Conservation (phyloP, 2,113 vertebrate species). For the Cisticola juncidis region DNA sequence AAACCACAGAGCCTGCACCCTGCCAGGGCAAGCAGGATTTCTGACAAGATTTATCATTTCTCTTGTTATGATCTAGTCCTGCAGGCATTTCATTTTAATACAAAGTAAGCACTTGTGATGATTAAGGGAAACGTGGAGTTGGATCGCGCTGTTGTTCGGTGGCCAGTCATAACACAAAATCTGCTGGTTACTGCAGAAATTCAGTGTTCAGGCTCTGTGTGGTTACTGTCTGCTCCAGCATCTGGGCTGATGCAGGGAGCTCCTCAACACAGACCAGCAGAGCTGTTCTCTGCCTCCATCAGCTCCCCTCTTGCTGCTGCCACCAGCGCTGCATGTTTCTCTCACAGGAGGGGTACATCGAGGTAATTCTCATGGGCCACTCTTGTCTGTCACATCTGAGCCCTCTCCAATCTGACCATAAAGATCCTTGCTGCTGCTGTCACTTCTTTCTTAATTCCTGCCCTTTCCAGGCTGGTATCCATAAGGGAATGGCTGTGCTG, state of each 20-base stretch:
- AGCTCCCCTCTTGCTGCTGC: not conserved
- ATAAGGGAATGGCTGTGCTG: fast-evolving
- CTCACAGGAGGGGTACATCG: not conserved
- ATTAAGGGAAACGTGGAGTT: slow-evolving; percentile 53
- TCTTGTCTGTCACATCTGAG: fast-evolving
- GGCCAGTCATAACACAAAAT: slow-evolving; percentile 67
- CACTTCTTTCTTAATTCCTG: not conserved
- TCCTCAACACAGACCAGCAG: fast-evolving
- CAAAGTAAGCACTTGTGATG: slow-evolving; percentile 54
- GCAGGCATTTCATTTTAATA: slow-evolving; percentile 56
- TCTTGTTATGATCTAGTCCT: slow-evolving; percentile 38
- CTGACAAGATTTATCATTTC: slow-evolving; percentile 54
- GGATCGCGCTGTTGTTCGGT: slow-evolving; percentile 25
- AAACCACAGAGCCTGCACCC: not conserved
- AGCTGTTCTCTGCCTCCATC: not conserved
- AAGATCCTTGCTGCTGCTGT: not conserved
- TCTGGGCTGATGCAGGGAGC: not conserved
- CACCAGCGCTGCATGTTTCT: fast-evolving
- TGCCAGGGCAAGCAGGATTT: slow-evolving; percentile 20
- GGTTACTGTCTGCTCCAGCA: slow-evolving; percentile 8
- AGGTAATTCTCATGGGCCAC: fast-evolving
- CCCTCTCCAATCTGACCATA: not conserved
- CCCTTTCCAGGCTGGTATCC: fast-evolving
- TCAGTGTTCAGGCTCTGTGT: not conserved
- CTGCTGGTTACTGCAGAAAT: slow-evolving; percentile 50